phyloP scores from a whole-genome alignment of 2,113 vertebrate species.

The Asarcornis scutulata region DNA sequence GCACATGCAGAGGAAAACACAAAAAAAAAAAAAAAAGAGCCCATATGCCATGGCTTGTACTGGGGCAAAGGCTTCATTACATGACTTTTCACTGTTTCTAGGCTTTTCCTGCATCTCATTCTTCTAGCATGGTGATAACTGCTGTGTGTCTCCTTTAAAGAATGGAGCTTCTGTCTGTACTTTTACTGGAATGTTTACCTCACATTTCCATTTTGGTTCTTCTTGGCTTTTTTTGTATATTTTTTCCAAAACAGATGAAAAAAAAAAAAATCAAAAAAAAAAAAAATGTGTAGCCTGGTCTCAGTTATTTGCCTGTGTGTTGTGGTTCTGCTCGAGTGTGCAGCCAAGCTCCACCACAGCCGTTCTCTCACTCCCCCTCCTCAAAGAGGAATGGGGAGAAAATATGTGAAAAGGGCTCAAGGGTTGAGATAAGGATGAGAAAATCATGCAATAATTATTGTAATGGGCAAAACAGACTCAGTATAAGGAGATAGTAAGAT shows the following conservation, averaged over 20 bases:
- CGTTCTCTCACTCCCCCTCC: too few species aligned
- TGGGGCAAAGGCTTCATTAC: constrained; percentile 62
- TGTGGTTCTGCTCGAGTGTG: too few species aligned
- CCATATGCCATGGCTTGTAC: constrained; percentile 10
- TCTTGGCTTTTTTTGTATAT: constrained; percentile 79
- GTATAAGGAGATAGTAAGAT: too few species aligned
- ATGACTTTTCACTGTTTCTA: constrained; percentile 67
- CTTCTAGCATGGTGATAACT: constrained; percentile 81
- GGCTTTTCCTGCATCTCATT: constrained; percentile 75
- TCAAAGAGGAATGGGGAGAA: too few species aligned
- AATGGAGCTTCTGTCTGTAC: constrained; percentile 73
- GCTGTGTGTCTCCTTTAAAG: constrained; percentile 69
- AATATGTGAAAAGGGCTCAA: too few species aligned
- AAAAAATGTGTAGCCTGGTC: not conserved
- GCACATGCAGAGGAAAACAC: not conserved
- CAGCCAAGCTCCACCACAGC: too few species aligned
- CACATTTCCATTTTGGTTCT: constrained; percentile 72
- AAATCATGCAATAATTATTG: too few species aligned
- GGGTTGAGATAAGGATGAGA: too few species aligned
- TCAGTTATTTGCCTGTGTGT: constrained; percentile 55
- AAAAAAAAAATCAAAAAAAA: constrained; percentile 56
- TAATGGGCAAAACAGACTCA: too few species aligned
- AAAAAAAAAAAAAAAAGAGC: not conserved
- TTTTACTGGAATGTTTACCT: constrained; percentile 77
- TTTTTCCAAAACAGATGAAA: constrained; percentile 79